A percentile compares a stretch with the other conserved stretches of the same genome.
phyloP scores from a whole-genome alignment of 2,113 vertebrate genomes.

The Chaetura pelagica region DNA sequence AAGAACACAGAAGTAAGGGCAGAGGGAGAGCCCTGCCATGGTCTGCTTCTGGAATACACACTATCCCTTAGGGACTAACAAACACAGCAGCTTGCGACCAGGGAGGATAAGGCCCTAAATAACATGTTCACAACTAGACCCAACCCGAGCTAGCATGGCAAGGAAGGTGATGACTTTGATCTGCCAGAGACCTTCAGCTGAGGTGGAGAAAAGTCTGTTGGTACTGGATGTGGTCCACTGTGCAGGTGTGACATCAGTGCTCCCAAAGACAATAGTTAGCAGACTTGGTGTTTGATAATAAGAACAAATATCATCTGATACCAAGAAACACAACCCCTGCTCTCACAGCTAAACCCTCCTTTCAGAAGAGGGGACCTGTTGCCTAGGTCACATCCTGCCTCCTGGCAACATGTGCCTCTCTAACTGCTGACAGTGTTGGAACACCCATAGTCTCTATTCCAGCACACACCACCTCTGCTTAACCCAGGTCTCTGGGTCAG shows the following conservation, averaged over 20 bases:
- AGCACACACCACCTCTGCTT: not conserved
- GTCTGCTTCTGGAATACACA: not conserved
- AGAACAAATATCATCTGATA: not conserved
- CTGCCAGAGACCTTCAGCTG: not conserved
- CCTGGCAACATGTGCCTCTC: not conserved
- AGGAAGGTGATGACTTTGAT: not conserved
- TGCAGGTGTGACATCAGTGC: not conserved
- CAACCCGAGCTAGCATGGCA: not conserved
- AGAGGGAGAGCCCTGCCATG: not conserved
- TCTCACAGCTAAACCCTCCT: not conserved
- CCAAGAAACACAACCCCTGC: not conserved
- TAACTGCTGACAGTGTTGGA: not conserved
- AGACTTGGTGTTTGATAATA: not conserved
- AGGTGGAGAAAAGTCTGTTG: not conserved
- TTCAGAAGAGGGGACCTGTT: not conserved
- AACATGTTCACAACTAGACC: not conserved
- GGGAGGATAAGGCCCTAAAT: not conserved
- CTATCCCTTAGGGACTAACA: fast-evolving
- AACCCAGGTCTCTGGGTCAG: not conserved
- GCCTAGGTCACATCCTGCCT: not conserved
- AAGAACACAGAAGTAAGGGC: not conserved
- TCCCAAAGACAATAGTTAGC: not conserved
- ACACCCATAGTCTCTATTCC: not conserved
- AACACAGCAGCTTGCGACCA: not conserved
- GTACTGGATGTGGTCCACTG: fast-evolving